These are phyloP conservation scores for Bombus difficillimus DNA, from an alignment of 1,140 invertebrate species.

Conservation along the genomic window DNA sequence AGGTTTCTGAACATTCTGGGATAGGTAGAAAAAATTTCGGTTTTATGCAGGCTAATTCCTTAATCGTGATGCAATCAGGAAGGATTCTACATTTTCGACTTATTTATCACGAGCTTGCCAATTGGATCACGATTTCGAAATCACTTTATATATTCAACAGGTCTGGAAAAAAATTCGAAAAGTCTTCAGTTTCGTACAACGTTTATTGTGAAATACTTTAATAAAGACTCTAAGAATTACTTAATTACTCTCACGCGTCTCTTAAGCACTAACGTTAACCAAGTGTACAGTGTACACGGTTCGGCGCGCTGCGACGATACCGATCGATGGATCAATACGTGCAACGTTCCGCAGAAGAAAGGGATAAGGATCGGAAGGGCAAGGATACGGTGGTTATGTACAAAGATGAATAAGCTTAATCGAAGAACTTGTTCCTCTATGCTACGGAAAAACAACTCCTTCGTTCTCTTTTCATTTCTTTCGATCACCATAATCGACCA, in stretches of 20 bases:
- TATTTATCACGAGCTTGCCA: no score
- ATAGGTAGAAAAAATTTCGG: no score
- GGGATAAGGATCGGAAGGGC: conserved; percentile 49
- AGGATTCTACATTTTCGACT: no score
- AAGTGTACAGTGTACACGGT: not conserved
- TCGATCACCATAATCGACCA: not conserved
- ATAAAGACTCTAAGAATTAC: conserved; percentile 61
- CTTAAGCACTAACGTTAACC: conserved; percentile 57
- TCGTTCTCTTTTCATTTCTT: not conserved
- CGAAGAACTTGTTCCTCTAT: conserved; percentile 35
- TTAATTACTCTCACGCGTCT: conserved; percentile 51
- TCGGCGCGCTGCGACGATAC: not conserved
- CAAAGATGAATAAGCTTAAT: conserved; percentile 57
- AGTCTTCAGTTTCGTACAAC: conserved; percentile 41
- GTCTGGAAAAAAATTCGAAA: not conserved
- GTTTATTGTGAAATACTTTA: conserved; percentile 68
- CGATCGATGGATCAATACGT: not conserved
- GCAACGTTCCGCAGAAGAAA: conserved; percentile 22
- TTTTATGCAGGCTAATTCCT: no score
- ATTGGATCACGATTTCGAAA: not conserved
- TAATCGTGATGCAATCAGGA: no score
- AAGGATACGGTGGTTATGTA: conserved; percentile 68
- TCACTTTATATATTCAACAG: not conserved
- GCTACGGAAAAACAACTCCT: not conserved
- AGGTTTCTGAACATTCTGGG: no score